These are phyloP conservation scores for Nycticebus coucang DNA, from an alignment of 2,113 vertebrate species.

Conservation along the genomic window DNA sequence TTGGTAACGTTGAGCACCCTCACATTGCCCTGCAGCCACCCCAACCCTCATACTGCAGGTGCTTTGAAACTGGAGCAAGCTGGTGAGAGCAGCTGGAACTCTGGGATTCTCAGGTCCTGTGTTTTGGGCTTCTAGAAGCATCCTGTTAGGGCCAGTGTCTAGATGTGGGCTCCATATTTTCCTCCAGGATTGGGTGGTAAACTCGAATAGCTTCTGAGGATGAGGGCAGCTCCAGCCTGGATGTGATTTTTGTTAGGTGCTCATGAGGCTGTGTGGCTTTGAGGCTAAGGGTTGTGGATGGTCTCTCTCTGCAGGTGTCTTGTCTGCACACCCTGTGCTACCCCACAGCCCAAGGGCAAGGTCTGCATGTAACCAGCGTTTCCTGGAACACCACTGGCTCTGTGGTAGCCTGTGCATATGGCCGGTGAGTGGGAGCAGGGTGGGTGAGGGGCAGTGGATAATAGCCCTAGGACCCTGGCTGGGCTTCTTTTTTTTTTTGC, in stretches of 20 bases:
- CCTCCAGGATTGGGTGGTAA: neutral
- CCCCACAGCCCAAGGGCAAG: conserved; percentile 85
- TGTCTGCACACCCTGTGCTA: conserved; percentile 89
- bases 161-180: too few species aligned
- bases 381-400: conserved; percentile 95
- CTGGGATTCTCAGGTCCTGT: neutral
- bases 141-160: too few species aligned
- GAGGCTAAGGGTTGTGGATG: neutral
- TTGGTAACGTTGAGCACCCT: neutral
- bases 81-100: neutral
- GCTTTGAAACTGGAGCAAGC: neutral
- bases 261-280: neutral
- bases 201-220: neutral
- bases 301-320: conserved; percentile 86
- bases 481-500: too few species aligned
- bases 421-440: conserved; percentile 87
- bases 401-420: conserved; percentile 92
- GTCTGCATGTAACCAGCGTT: conserved; percentile 91
- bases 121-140: neutral
- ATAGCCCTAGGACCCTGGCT: neutral
- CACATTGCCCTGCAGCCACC: too few species aligned
- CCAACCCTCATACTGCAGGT: neutral
- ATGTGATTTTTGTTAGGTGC: neutral
- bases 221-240: too few species aligned
- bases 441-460: neutral